A percentile compares a stretch with the other conserved stretches of the same genome.
phyloP scores from a whole-genome alignment of 2,113 vertebrate genomes.

The Benitochromis conjunctus region DNA sequence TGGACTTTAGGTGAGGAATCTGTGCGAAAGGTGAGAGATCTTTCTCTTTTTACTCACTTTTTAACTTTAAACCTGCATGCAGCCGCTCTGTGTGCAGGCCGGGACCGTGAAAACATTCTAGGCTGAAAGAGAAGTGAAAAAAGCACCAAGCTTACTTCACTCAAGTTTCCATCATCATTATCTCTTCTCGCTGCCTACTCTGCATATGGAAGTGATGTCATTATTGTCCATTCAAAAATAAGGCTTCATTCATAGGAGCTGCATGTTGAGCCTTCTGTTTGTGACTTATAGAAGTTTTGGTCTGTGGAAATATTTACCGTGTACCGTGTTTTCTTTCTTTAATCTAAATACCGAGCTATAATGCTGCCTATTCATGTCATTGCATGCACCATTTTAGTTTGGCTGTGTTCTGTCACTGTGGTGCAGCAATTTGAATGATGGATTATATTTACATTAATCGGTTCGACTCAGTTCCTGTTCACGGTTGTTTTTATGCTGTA shows the following conservation, averaged over 20 bases:
- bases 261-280: not conserved
- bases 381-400: not conserved
- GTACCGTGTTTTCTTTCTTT: not conserved
- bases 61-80: conserved; percentile 31
- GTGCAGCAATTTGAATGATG: not conserved
- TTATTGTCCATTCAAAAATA: not conserved
- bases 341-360: not conserved
- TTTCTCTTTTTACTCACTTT: conserved; percentile 13
- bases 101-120: conserved; percentile 28
- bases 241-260: not conserved
- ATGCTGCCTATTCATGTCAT: not conserved
- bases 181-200: not conserved
- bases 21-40: conserved; percentile 71
- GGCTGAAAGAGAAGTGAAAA: not conserved
- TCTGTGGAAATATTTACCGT: not conserved
- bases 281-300: not conserved
- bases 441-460: not conserved
- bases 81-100: not conserved
- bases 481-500: not conserved
- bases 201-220: not conserved
- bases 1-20: conserved; percentile 74
- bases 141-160: not conserved
- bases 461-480: not conserved
- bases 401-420: not conserved
- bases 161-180: conserved; percentile 3